Conservation (phyloP, 92 coral and sea anemone genomes). For the Bergia puertoricense region DNA sequence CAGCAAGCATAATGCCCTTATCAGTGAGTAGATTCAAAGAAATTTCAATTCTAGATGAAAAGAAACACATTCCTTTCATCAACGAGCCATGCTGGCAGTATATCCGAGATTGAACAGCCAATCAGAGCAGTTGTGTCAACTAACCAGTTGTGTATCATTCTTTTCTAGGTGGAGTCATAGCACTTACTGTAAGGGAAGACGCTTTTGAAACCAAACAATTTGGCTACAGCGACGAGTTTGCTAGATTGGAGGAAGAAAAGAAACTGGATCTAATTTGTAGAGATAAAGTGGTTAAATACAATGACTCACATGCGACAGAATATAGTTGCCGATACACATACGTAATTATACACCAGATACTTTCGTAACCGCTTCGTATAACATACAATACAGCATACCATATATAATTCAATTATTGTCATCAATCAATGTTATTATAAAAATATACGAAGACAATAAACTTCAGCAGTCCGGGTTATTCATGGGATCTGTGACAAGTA, state of each 20-base stretch:
- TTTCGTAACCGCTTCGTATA: neutral
- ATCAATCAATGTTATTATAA: no score
- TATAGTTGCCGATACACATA: slow-evolving; percentile 3
- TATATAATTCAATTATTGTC: no score
- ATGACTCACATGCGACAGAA: neutral
- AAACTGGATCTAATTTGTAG: slow-evolving; percentile 28
- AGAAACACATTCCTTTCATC: neutral
- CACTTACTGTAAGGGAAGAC: slow-evolving; percentile 39
- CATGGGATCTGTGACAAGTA: no score
- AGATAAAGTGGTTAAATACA: slow-evolving; percentile 16
- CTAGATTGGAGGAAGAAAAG: slow-evolving; percentile 28
- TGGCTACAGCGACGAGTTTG: slow-evolving; percentile 36
- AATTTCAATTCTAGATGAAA: no score
- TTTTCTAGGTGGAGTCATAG: slow-evolving; percentile 36
- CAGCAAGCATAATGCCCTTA: no score
- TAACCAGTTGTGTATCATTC: neutral
- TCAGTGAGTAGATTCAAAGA: no score
- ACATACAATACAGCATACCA: no score
- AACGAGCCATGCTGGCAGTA: neutral
- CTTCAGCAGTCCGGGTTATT: no score
- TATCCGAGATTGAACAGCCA: neutral
- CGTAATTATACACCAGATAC: slow-evolving; percentile 18
- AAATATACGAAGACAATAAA: no score
- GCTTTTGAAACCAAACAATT: slow-evolving; percentile 23
- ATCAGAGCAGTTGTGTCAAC: neutral